A percentile compares a stretch with the other conserved stretches of the same genome.
These are phyloP conservation scores for Flexamia atlantica DNA, from an alignment of 2,888 invertebrate genomes.

Conservation along the genomic window DNA sequence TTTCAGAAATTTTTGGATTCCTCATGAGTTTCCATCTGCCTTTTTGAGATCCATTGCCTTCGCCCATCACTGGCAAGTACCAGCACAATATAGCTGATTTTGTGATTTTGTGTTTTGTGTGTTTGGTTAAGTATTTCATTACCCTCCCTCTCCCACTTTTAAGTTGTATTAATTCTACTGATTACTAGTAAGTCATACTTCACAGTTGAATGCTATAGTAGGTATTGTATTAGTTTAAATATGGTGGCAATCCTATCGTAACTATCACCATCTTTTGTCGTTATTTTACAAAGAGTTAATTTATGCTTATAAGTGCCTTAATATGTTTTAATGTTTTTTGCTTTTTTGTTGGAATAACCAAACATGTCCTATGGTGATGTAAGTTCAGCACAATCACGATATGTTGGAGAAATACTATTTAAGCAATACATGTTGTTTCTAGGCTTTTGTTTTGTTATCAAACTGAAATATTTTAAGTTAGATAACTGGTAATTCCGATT, in stretches of 20 bases:
- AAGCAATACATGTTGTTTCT: background rate
- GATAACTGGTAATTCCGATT: background rate
- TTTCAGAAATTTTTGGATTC: too few relatives aligned
- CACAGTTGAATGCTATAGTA: too few relatives aligned
- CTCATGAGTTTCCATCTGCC: too few relatives aligned
- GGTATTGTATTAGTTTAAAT: too few relatives aligned
- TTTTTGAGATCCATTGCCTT: too few relatives aligned
- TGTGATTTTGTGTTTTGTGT: too few relatives aligned
- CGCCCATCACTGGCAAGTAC: too few relatives aligned
- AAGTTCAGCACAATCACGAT: background rate
- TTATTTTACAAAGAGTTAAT: background rate
- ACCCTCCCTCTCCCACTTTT: too few relatives aligned
- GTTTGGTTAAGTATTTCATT: too few relatives aligned
- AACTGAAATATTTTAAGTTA: background rate
- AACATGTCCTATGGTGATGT: background rate
- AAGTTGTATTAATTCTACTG: too few relatives aligned
- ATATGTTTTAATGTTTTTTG: background rate
- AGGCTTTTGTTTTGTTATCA: background rate
- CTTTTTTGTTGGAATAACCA: background rate
- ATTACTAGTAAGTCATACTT: too few relatives aligned
- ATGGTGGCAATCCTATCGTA: background rate
- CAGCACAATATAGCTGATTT: too few relatives aligned
- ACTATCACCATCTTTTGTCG: background rate
- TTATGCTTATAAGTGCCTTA: conserved; percentile 8
- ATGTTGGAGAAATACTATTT: background rate